These are phyloP conservation scores for Pipistrellus pygmaeus DNA, from an alignment of 2,797 vertebrate genomes.

Conservation along the genomic window DNA sequence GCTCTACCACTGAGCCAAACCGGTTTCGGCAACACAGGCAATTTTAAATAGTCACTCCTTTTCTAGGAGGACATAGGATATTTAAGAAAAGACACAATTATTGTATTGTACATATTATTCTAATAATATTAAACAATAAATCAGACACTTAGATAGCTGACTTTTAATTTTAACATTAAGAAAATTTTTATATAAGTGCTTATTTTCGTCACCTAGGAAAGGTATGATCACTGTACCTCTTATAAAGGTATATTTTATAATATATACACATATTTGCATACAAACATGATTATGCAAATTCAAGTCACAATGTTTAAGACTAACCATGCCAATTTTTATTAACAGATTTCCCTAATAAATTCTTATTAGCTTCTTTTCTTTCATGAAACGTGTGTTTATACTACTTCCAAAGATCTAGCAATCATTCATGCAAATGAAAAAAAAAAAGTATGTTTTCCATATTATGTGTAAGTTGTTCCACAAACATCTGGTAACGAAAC, in stretches of 20 bases:
- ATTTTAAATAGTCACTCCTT: slow-evolving; percentile 49
- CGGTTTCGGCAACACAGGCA: not conserved
- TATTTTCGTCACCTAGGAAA: slow-evolving; percentile 61
- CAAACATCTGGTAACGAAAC: slow-evolving; percentile 76
- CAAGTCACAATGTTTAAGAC: slow-evolving; percentile 65
- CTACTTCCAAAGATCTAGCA: slow-evolving; percentile 67
- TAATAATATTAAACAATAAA: slow-evolving; percentile 51
- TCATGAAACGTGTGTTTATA: slow-evolving; percentile 75
- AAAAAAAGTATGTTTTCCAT: slow-evolving; percentile 73
- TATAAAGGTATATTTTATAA: slow-evolving; percentile 60
- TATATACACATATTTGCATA: slow-evolving; percentile 26
- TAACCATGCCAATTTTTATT: slow-evolving; percentile 67
- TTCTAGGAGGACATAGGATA: not conserved
- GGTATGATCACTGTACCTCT: slow-evolving; percentile 44
- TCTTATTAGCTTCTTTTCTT: slow-evolving; percentile 47
- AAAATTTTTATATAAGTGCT: not conserved
- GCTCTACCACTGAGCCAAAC: no score
- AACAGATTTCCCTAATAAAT: slow-evolving; percentile 73
- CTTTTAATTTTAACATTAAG: slow-evolving; percentile 58
- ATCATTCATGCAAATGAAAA: slow-evolving; percentile 74
- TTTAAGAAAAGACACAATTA: slow-evolving; percentile 28
- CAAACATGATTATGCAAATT: slow-evolving; percentile 67
- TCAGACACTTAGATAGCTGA: not conserved
- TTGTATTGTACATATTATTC: slow-evolving; percentile 32
- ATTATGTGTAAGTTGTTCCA: slow-evolving; percentile 77